Base-by-base conservation (phyloP, 2,888 invertebrate species). In the Leucozona laternaria region DNA sequence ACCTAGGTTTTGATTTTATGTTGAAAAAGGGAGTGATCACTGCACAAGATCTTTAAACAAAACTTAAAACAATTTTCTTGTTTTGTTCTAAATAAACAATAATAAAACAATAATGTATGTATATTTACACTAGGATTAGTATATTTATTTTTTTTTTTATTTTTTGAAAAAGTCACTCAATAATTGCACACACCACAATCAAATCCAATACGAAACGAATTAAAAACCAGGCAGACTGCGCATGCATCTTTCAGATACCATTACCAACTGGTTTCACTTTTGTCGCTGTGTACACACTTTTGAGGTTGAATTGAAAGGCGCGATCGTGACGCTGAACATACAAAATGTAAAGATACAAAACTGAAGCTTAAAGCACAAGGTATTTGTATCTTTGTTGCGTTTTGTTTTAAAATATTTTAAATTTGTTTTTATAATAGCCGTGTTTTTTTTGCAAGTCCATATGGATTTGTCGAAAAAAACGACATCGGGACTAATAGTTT, bases 221-320 rank as follows among this genome's bases (percentile, higher is more conserved):
- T 75, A 43, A 86, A 37, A 60, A 17, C 78, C 78, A 86, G 78
- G 71, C 70, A 79, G 73, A 86, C 82, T 82, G 86, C 86, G 86
- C 86, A 86, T 86, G 86, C 86, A 79, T 86, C 78, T 82, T 75
- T 79, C 57, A 71, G 82, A 86, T 81, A 82, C 70, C 85, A 78
- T 81, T 78, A 81, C 71, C 86, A 79, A 86, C 86, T 86, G 82
- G 86, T 86, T 86, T 82, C 28, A 79, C 62, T 86, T 66, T 66
- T 66, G 48, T 48, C 66, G 82, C 75, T 82, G 53, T 75, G 86
- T 81, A 79, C 58, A 82, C 78, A 82, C 70, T 86, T 81, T 82
- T 68, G 10, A 15, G 57, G 62, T 81, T 48, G 45, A 45, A 45
- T 45, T 43, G 34, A 76, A 77, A 72, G 77, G 53, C 68, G 68